Percentiles rank a stretch among this genome's conserved stretches.
phyloP scores from a whole-genome alignment of 2,888 invertebrate genomes.

The Drosophila eohydei region DNA sequence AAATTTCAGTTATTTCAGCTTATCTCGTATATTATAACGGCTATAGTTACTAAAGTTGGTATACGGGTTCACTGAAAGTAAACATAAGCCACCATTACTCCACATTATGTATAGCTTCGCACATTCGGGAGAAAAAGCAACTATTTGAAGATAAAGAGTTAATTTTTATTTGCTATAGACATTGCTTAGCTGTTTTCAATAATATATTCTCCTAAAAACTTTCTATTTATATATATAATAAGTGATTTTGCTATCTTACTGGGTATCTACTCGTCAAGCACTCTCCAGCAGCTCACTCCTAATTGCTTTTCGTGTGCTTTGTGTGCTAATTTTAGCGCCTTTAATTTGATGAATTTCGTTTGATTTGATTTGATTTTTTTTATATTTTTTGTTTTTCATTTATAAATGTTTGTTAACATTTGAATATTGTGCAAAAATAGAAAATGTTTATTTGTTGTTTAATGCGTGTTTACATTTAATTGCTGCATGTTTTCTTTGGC shows the following conservation, averaged over 20 bases:
- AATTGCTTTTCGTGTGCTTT: conserved; percentile 39
- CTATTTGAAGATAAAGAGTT: too few relatives aligned
- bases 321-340: conserved; percentile 50
- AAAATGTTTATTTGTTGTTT: conserved; percentile 1
- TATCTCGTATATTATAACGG: too few relatives aligned
- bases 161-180: too few relatives aligned
- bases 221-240: too few relatives aligned
- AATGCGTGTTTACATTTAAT: conserved; percentile 10
- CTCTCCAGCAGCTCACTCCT: not conserved
- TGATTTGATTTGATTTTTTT: conserved; percentile 36
- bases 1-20: too few relatives aligned
- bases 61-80: too few relatives aligned
- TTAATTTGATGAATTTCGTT: conserved; percentile 31
- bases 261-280: not conserved
- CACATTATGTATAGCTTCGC: too few relatives aligned
- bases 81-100: too few relatives aligned
- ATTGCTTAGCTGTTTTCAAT: too few relatives aligned
- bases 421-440: conserved; percentile 48
- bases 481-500: conserved; percentile 27
- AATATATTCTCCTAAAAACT: too few relatives aligned
- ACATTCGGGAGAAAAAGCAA: too few relatives aligned
- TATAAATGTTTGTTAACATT: conserved; percentile 25
- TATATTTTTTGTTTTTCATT: conserved; percentile 3
- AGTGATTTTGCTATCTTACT: not conserved
- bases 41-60: too few relatives aligned